Evolutionary conservation across 2,888 invertebrate genomes (phyloP).

Genomic region (Dasypolia templi): DNA sequence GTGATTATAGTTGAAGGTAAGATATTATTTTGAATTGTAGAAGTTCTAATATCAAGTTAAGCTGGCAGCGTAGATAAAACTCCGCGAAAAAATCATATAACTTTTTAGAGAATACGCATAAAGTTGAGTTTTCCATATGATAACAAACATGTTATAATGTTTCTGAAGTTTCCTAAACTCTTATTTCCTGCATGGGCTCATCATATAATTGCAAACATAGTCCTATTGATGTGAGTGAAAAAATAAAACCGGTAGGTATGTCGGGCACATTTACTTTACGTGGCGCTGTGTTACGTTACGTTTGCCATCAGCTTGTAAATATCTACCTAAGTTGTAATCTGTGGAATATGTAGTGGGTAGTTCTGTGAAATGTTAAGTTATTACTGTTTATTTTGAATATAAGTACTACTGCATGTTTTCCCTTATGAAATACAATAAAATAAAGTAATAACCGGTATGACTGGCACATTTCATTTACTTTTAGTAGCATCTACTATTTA

Average conservation of each 20-base stretch:
- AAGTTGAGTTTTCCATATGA: background rate
- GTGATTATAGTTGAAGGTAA: conserved; percentile 48
- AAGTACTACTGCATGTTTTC: too few species aligned
- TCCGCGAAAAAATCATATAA: conserved; percentile 19
- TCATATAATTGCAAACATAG: background rate
- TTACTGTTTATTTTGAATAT: too few species aligned
- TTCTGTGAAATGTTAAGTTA: too few species aligned
- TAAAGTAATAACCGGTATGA: background rate
- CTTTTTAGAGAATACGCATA: background rate
- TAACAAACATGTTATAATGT: background rate
- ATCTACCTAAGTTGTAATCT: too few species aligned
- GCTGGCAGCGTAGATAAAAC: background rate
- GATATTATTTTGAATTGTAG: background rate
- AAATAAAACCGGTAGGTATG: too few species aligned
- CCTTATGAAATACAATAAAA: too few species aligned
- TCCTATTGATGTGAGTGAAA: background rate
- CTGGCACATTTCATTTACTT: background rate
- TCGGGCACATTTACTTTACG: background rate
- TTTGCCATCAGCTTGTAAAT: too few species aligned
- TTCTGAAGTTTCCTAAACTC: background rate
- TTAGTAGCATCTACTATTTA: background rate
- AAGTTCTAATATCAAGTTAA: background rate
- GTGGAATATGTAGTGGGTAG: too few species aligned
- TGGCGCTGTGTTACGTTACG: too few species aligned
- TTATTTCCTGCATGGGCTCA: background rate